Evolutionary conservation across 2,797 vertebrate species (phyloP).

Genomic region (Enteromius thamalakanensis): DNA sequence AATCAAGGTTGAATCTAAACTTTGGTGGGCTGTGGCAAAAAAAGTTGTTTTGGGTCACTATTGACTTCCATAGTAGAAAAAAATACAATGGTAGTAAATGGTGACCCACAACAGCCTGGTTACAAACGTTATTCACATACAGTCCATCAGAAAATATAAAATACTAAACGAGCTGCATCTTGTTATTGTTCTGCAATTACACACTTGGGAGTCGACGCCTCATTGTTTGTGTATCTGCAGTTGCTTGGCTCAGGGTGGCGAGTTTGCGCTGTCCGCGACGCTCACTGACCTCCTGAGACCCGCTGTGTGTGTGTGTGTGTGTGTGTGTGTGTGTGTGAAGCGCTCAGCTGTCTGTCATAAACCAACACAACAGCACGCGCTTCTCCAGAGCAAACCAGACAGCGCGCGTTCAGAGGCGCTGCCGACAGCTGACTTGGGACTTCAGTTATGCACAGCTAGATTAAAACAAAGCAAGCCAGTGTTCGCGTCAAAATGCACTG

Average conservation of each 20-base stretch:
- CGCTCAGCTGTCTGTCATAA: conserved; percentile 17
- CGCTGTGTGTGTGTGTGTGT: neutral
- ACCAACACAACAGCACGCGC: conserved; percentile 19
- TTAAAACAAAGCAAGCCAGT: conserved; percentile 30
- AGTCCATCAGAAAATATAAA: neutral
- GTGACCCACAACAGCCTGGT: no score
- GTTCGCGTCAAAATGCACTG: conserved; percentile 63
- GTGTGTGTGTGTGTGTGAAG: neutral
- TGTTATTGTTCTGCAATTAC: neutral
- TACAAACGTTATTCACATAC: neutral
- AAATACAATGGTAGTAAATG: no score
- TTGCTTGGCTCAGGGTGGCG: conserved; percentile 49
- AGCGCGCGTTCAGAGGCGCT: neutral
- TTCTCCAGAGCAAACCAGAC: neutral
- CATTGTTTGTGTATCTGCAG: conserved; percentile 33
- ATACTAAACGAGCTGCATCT: neutral
- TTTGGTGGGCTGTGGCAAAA: neutral
- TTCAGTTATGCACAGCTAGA: neutral
- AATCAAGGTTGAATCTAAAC: neutral
- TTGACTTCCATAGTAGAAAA: no score
- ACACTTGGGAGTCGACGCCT: neutral
- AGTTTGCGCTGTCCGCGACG: conserved; percentile 22
- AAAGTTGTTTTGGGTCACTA: no score
- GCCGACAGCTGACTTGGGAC: neutral
- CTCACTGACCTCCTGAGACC: neutral